These are phyloP conservation scores for Noturus placidus DNA, from an alignment of 2,113 vertebrate genomes.

Conservation along the genomic window DNA sequence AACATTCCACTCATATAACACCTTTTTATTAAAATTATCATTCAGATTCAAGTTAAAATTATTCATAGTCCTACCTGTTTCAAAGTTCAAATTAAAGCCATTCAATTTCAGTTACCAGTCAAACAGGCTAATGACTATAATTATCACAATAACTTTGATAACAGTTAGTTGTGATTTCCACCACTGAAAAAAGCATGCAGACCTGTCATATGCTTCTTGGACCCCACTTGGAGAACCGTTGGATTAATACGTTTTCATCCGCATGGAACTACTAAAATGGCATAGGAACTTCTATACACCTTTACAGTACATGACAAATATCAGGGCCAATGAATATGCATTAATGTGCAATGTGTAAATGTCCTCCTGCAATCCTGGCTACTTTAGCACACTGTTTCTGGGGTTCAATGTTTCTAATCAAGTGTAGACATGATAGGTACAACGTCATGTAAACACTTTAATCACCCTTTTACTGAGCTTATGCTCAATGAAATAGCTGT, in stretches of 20 bases:
- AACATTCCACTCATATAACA: not conserved
- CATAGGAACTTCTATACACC: not conserved
- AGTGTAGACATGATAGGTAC: not conserved
- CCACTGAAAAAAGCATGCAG: not conserved
- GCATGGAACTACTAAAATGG: not conserved
- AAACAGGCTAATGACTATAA: conserved; percentile 7
- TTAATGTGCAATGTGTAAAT: not conserved
- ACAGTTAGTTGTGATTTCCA: not conserved
- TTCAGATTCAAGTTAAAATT: not conserved
- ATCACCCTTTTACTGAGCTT: not conserved
- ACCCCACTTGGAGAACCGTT: not conserved
- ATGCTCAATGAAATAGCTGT: not conserved
- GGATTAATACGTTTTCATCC: too few relatives aligned
- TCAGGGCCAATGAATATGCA: not conserved
- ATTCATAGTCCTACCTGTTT: not conserved
- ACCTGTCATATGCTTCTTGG: not conserved
- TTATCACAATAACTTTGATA: not conserved
- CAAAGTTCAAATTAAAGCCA: not conserved
- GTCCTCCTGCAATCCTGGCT: not conserved
- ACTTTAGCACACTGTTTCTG: not conserved
- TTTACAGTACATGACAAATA: not conserved
- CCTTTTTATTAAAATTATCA: not conserved
- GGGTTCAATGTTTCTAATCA: not conserved
- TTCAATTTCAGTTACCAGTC: not conserved
- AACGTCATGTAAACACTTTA: not conserved